Evolutionary conservation across 2,888 invertebrate species (phyloP).

Genomic region (Stenoptilia bipunctidactyla): DNA sequence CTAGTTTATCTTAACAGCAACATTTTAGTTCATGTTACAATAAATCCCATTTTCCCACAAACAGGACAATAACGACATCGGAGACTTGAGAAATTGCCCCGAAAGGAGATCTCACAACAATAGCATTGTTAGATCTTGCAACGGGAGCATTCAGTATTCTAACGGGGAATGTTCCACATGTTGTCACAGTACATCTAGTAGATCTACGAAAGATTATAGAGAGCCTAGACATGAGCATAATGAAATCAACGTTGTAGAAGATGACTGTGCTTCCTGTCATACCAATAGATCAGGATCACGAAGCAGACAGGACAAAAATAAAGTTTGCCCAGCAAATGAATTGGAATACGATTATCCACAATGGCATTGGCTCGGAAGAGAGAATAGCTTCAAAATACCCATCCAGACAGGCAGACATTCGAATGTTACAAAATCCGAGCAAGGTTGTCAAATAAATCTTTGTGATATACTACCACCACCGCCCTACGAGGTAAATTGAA

Average conservation of each 20-base stretch:
- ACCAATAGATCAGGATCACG: slow-evolving; percentile 61
- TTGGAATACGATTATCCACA: slow-evolving; percentile 66
- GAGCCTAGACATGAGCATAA: slow-evolving; percentile 55
- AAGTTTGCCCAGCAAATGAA: slow-evolving; percentile 61
- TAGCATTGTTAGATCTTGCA: slow-evolving; percentile 63
- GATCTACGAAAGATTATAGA: slow-evolving; percentile 62
- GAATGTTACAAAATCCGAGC: slow-evolving; percentile 59
- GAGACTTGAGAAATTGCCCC: slow-evolving; percentile 54
- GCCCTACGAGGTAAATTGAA: slow-evolving; percentile 71
- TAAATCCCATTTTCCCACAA: slow-evolving; percentile 29
- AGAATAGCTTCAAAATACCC: slow-evolving; percentile 69
- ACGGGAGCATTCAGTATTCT: slow-evolving; percentile 62
- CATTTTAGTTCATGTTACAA: slow-evolving; percentile 22
- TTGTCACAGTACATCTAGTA: slow-evolving; percentile 61
- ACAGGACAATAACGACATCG: slow-evolving; percentile 59
- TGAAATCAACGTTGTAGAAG: slow-evolving; percentile 54
- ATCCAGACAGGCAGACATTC: slow-evolving; percentile 59
- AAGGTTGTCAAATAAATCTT: slow-evolving; percentile 73
- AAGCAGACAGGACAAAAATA: slow-evolving; percentile 63
- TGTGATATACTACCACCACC: slow-evolving; percentile 76
- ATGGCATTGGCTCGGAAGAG: slow-evolving; percentile 64
- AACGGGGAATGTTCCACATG: slow-evolving; percentile 64
- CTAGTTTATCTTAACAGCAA: too few relatives aligned
- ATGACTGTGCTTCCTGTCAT: slow-evolving; percentile 58
- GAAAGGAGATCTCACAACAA: slow-evolving; percentile 65